Evolutionary conservation across 2,113 vertebrate species (phyloP), one percentile per base, ranked within the genome.

Genomic region (Dinomys branickii): DNA sequence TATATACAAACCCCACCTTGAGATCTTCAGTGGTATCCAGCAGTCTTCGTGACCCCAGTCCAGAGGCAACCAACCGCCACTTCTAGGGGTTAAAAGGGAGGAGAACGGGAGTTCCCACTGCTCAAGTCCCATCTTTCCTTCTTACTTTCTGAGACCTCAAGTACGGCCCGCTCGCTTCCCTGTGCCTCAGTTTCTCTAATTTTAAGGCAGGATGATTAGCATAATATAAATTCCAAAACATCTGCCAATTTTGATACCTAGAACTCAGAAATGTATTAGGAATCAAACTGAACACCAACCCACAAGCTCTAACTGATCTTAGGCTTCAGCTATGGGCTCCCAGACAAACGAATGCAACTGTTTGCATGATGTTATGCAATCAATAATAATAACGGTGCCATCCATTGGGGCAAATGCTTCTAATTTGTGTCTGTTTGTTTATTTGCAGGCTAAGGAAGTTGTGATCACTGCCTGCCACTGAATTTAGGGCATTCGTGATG

Each of bases 361-460:
- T 97, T 94, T 97, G 95, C 97, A 96, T 97, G 97, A 78, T 65
- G n/a, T 38, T 92, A 59, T 5, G 19, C 38, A 82, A 54, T 44
- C 84, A 58, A 63, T 69, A 61, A 69, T 44, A 92, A 89, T 83
- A 94, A 90, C 13, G 95, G 95, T 50, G 0, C 88, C 91, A 80
- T 83, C 75, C 78, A 75, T 11, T 88, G 90, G 92, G 5, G 44
- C 81, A 94, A 88, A 95, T 81, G 52, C 77, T 86, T 80, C 95
- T 95, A 52, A 93, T 96, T 95, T 95, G 94, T 95, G 75, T 80
- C 96, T 97, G 96, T 97, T 96, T 97, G 91, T 97, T 97, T 97
- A 91, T 93, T 90, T 94, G 61, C 95, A 98, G 33, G 54, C 73
- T 61, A 94, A 94, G 82, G 56, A 96, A 95, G 78, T 67, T 59